These are phyloP conservation scores for Lagopus muta DNA, from an alignment of 2,113 vertebrate species.

Conservation along the genomic window DNA sequence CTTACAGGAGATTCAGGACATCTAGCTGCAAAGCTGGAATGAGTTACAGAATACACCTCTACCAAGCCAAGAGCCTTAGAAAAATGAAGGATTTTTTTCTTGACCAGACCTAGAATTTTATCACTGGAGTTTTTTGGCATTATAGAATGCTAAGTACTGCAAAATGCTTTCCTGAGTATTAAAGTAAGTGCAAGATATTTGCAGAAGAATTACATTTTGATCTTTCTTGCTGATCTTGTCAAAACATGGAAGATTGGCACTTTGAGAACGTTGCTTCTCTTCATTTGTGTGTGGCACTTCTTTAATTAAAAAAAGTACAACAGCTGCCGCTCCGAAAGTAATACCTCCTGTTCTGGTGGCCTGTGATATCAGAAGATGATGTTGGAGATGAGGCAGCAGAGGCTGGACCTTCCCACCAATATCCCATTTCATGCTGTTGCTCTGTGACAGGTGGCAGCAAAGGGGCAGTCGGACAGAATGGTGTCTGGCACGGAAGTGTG, in stretches of 20 bases:
- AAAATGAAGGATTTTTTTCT: not conserved
- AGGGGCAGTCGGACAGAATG: too few species aligned
- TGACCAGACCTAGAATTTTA: not conserved
- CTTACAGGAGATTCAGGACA: not conserved
- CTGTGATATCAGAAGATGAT: too few species aligned
- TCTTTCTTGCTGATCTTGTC: not conserved
- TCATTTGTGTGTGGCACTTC: not conserved
- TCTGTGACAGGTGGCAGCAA: too few species aligned
- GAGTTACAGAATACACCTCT: not conserved
- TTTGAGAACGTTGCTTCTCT: not conserved
- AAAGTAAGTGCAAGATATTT: not conserved
- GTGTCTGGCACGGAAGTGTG: too few species aligned
- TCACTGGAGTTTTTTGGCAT: not conserved
- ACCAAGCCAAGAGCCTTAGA: not conserved
- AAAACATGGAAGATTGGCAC: not conserved
- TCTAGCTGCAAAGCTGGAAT: not conserved
- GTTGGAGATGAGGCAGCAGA: too few species aligned
- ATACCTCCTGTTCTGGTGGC: too few species aligned
- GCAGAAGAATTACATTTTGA: not conserved
- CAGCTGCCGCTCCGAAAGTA: too few species aligned
- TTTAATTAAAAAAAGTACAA: not conserved
- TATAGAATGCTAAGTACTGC: not conserved
- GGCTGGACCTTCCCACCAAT: too few species aligned
- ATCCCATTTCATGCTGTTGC: too few species aligned
- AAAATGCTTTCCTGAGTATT: not conserved